Evolutionary conservation across 2,797 vertebrate genomes (phyloP), one percentile per base, ranked within the genome.

Genomic region (Mormyrops attenuatus): DNA sequence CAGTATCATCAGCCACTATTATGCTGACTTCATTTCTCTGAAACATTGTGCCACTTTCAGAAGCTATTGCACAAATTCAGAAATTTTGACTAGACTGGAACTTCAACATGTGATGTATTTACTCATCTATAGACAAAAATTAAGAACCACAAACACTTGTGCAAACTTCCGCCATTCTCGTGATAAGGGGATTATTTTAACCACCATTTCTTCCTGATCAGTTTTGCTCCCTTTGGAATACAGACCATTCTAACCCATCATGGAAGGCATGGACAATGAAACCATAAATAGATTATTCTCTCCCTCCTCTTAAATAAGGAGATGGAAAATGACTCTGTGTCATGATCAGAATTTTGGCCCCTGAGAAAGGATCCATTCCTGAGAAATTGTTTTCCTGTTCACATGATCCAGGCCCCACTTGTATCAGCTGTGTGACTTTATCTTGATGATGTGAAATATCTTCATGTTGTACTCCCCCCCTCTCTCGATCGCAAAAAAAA

Each of bases 201-300:
- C 55, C 30, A 22, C 34, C 52, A 34, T 30, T n/a, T 55, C 52
- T 20, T 66, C 13, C 52, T 38, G 53, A 44, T 52, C 22, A 66
- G 11, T 77, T 66, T 22, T 55, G 52, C 13, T 84, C 88, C 80
- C 55, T 3, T 3, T 66, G 85, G 85, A 87, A 52, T 44, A 87
- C 30, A n/a, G 77, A 44, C 15, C 87, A 52, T 87, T 90, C 90
- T 89, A 57, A 84, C 88, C 47, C 52, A 90, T 69, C 15, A 41
- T 86, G 88, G 82, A 88, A 80, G 47, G 38, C 22, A 90, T 55
- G 20, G 66, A 90, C 87, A 84, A 38, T 63, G 3, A 41, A 44
- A 84, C 53, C 85, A 90, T 87, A 89, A 90, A 91, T 88, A 91
- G 44, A 89, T 60, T 69, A 13, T 30, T 15, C 22, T 41, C 89